Evolutionary conservation across 1,140 invertebrate species (phyloP), one percentile per base, ranked within the genome.

Genomic region (Lepidurus apus): DNA sequence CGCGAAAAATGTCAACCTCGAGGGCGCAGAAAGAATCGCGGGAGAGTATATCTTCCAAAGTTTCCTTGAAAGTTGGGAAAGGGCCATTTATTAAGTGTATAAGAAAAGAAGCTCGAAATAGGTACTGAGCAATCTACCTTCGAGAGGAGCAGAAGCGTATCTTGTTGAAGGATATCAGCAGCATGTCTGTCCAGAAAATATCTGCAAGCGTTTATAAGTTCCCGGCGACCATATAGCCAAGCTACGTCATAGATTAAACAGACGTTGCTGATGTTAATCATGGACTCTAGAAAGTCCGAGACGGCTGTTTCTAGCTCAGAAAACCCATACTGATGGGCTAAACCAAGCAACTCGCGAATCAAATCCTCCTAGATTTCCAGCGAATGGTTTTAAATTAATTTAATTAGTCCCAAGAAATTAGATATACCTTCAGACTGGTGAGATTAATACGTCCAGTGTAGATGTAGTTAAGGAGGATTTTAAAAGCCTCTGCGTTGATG

Each of bases 291-390:
- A 86, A 96, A 97, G 83, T 98, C 94, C 1, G 95, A 98, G 80
- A 99, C 95, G 13, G 95, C 90, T 9, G 89, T 86, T 87, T 98
- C 95, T 75, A 99, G 85, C 84, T 98, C 94, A 80, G 91, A 89
- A 87, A 98, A 98, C 45, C 95, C 95, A 88, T 97, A 99, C 82
- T 97, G 92, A 88, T 99, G 95, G 42, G 95, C 93, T 83, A 99
- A 88, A 7, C 90, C 93, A 75, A 97, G 86, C 74, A 95, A 92
- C 83, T 97, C 95, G 78, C 97, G 86, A 47, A 97, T 89, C 53
- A 92, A 89, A 81, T 96, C 94, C 84, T 96, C 94, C 88, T 90
- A 82, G 44, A 84, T 80, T 77, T 76, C n/a, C 44, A 6, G 45
- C 53, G 34, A 79, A 44, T 34, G 45, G 42, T 34, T 24, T 44